These are phyloP conservation scores for Venustoraphidia nigricollis DNA, from an alignment of 2,888 invertebrate genomes.

Conservation along the genomic window DNA sequence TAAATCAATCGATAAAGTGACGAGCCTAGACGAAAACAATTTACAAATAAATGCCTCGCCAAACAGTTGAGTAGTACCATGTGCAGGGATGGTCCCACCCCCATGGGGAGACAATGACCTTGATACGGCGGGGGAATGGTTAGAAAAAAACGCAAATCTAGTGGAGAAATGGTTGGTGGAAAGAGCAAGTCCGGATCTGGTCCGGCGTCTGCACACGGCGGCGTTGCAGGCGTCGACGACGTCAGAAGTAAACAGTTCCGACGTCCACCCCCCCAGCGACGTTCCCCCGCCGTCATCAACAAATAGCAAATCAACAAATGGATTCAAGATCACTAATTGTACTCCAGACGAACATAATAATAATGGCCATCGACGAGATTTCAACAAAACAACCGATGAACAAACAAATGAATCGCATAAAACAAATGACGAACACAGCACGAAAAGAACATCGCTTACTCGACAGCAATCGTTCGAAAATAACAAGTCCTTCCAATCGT, in stretches of 20 bases:
- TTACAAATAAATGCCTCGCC: not conserved
- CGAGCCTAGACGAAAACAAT: no score
- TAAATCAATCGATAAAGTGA: no score
- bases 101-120: slow-evolving; percentile 23
- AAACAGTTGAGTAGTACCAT: slow-evolving; percentile 17
- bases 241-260: slow-evolving; percentile 11
- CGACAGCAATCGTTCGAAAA: no score
- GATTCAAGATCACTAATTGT: no score
- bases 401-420: no score
- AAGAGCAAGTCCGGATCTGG: slow-evolving; percentile 51
- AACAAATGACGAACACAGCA: no score
- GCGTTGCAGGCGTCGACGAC: slow-evolving; percentile 22
- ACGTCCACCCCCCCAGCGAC: slow-evolving; percentile 4
- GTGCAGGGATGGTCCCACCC: slow-evolving; percentile 26
- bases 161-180: slow-evolving; percentile 66
- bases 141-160: slow-evolving; percentile 48
- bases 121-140: slow-evolving; percentile 20
- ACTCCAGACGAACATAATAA: no score
- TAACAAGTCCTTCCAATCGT: no score
- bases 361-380: no score
- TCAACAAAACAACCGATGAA: no score
- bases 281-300: not conserved
- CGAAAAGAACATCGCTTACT: no score
- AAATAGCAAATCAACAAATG: not conserved
- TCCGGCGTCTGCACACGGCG: slow-evolving; percentile 38